phyloP scores from a whole-genome alignment of 2,113 vertebrate genomes.

The Aphelocoma coerulescens region DNA sequence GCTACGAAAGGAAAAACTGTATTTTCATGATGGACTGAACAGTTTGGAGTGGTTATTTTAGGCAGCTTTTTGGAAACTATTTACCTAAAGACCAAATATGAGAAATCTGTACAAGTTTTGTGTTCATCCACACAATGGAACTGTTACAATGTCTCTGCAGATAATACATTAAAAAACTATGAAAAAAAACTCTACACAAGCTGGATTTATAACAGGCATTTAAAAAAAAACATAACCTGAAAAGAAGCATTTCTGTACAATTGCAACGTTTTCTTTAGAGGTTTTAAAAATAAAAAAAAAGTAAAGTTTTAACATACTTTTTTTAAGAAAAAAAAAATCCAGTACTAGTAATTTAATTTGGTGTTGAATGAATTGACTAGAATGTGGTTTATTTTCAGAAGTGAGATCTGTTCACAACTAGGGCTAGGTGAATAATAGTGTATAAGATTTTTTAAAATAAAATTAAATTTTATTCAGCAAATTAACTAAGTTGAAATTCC shows the following conservation, averaged over 20 bases:
- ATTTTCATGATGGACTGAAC: conserved; percentile 74
- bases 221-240: conserved; percentile 57
- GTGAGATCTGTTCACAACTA: conserved; percentile 63
- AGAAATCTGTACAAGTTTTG: conserved; percentile 73
- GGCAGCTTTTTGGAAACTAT: conserved; percentile 74
- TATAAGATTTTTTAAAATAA: conserved; percentile 70
- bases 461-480: conserved; percentile 69
- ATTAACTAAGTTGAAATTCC: conserved; percentile 48
- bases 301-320: conserved; percentile 64
- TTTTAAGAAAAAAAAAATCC: conserved; percentile 52
- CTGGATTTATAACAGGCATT: conserved; percentile 72
- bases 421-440: conserved; percentile 65
- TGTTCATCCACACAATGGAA: conserved; percentile 67
- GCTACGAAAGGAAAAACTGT: conserved; percentile 58
- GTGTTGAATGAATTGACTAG: conserved; percentile 62
- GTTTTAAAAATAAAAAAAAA: conserved; percentile 61
- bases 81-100: conserved; percentile 80
- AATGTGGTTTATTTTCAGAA: conserved; percentile 67
- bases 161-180: conserved; percentile 68
- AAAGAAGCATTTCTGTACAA: conserved; percentile 65
- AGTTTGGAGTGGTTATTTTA: conserved; percentile 77
- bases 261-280: conserved; percentile 49
- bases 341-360: conserved; percentile 66
- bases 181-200: conserved; percentile 65
- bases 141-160: conserved; percentile 72